Base-by-base conservation (phyloP, 2,888 invertebrate species). In the Agapetus fuscipes region DNA sequence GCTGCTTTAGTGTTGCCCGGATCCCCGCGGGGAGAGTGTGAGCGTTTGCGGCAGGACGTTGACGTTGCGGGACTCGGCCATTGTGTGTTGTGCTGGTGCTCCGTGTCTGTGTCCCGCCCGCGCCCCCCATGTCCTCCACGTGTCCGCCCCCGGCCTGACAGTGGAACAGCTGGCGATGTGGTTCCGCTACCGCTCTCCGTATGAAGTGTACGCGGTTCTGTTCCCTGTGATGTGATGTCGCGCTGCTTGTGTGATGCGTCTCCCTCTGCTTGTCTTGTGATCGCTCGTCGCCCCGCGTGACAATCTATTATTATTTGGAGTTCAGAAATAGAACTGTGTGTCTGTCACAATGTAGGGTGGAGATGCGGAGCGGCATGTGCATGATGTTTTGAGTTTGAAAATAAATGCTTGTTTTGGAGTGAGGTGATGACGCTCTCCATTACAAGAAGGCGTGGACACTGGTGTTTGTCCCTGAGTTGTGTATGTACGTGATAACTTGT, bases 151-250 rank as follows among this genome's bases (percentile, higher is more conserved):
- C 20, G 20, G 20, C 20, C 9, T 20, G 20, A n/a, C 20, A 20
- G 4, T 20, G 20, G 9, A 20, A n/a, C 16, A n/a, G 11, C 11
- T 11, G 17, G 17, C 17, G 15, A 31, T 31, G 31, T 31, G 31
- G 31, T 31, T 31, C 31, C 31, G 31, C 16, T 31, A 31, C 17
- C 31, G 15, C 12, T 31, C 31, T 17, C 31, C 17, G 31, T 31
- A 16, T 17, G 31, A 31, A 31, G 17, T 31, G 31, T 31, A 31
- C 31, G 31, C 17, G 16, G 15, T 17, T 9, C 20, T 9, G 20
- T n/a, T n/a, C n/a, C n/a, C n/a, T n/a, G n/a, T n/a, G n/a, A n/a
- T n/a, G n/a, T n/a, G n/a, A n/a, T n/a, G n/a, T n/a, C n/a, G n/a
- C n/a, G n/a, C n/a, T n/a, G 4, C 20, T 20, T 20, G 20, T 9